Evolutionary conservation across 2,113 vertebrate species (phyloP), one percentile per base, ranked within the genome.

Genomic region (Psettodes erumei): DNA sequence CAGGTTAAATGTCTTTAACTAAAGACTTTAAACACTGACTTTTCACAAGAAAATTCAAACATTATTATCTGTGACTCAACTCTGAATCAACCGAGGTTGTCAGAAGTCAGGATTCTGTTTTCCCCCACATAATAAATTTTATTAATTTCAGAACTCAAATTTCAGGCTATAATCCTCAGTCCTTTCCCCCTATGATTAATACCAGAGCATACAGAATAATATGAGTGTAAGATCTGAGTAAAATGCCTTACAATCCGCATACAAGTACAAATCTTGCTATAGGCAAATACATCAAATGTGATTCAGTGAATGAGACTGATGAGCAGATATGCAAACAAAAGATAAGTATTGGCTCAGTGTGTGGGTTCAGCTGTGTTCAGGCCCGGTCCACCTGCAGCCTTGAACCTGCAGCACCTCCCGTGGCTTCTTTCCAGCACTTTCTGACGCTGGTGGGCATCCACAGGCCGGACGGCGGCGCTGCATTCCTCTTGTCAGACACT

Each of bases 401-500:
- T 66, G 51, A 59, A 71, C 61, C 80, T 74, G 51, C 50, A 88
- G 81, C 81, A 71, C 74, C 78, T 76, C 77, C 86, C 75, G 50
- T 48, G 32, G 67, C 66, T 82, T 50, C 48, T 67, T 67, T 66
- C 47, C 19, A 56, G 74, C 47, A 71, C 6, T 12, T 64, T 71
- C 65, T 42, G 58, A 50, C 72, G 21, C 70, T 73, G 71, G 71
- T 72, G 67, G 82, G 70, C 67, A 68, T 76, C 69, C 68, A 51
- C 69, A 72, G 74, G 75, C 38, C 51, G 65, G 30, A 19, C 85
- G 45, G 86, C 61, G 81, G 83, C 86, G 8, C 53, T 77, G 32
- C 94, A 95, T 95, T 95, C 95, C 91, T 93, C 81, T 8, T 93
- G 94, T 95, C 95, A 94, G 18, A 92, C 88, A 47, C 71, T 89